Conservation (phyloP, 2,797 vertebrate genomes). For the Pelobates cultripes region DNA sequence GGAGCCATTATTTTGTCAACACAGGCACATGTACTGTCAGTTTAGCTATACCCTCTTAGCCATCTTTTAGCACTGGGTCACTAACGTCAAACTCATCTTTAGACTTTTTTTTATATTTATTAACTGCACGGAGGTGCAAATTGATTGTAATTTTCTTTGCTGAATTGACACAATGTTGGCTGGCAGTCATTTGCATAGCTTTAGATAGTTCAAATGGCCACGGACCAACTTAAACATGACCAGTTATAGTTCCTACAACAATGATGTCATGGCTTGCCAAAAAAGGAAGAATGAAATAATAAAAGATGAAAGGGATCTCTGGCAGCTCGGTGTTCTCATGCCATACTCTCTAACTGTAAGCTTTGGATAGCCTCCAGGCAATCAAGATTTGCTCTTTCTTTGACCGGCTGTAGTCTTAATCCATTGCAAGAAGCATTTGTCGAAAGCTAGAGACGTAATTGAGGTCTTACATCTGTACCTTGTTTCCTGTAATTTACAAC, state of each 20-base stretch:
- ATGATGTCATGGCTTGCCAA: conserved; percentile 67
- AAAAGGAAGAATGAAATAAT: conserved; percentile 64
- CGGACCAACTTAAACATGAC: conserved; percentile 71
- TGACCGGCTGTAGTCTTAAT: conserved; percentile 70
- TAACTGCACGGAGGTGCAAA: conserved; percentile 71
- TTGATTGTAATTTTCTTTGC: conserved; percentile 65
- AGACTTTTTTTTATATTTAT: background rate
- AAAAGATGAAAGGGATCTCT: conserved; percentile 58
- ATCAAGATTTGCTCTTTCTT: conserved; percentile 67
- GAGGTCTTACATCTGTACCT: conserved; percentile 1
- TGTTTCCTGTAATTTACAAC: background rate
- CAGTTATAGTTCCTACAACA: conserved; percentile 60
- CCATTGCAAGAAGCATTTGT: conserved; percentile 56
- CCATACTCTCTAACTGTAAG: conserved; percentile 64
- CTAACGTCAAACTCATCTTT: background rate
- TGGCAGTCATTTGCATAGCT: conserved; percentile 54
- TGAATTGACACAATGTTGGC: conserved; percentile 66
- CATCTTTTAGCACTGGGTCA: conserved; percentile 56
- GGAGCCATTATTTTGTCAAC: conserved; percentile 60
- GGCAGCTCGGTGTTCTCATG: conserved; percentile 63
- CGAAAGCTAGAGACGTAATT: background rate
- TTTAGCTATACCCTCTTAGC: conserved; percentile 61
- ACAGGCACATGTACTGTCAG: conserved; percentile 61
- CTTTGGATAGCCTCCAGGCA: conserved; percentile 67
- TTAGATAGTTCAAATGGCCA: conserved; percentile 68